These are phyloP conservation scores for Hipparchia semele DNA, from an alignment of 2,888 invertebrate genomes.

Conservation along the genomic window DNA sequence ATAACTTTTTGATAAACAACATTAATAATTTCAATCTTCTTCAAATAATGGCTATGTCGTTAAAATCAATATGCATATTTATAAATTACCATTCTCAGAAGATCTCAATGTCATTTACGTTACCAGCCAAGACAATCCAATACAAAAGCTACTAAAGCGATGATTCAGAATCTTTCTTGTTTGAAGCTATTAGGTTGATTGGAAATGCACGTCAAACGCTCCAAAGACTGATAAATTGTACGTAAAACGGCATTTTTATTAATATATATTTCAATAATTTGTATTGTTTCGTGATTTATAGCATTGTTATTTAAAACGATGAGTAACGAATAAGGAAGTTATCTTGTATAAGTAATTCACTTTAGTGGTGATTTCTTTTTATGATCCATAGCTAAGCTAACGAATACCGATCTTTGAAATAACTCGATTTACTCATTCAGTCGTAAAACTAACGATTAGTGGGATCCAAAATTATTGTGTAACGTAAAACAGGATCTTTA, in stretches of 20 bases:
- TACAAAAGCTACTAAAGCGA: conserved; percentile 16
- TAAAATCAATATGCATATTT: background rate
- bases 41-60: background rate
- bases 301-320: conserved; percentile 7
- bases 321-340: conserved; percentile 7
- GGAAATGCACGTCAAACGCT: conserved; percentile 34
- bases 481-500: too few species aligned
- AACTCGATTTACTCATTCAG: too few species aligned
- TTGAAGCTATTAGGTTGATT: conserved; percentile 32
- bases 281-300: background rate
- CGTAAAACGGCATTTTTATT: conserved; percentile 20
- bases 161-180: conserved; percentile 31
- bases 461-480: too few species aligned
- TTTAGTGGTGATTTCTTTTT: background rate
- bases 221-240: conserved; percentile 19
- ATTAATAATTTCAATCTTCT: background rate
- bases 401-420: too few species aligned
- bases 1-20: background rate
- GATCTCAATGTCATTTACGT: conserved; percentile 20
- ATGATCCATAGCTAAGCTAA: too few species aligned
- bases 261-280: background rate
- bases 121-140: conserved; percentile 20
- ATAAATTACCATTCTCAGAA: conserved; percentile 7
- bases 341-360: background rate
- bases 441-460: too few species aligned